phyloP scores from a whole-genome alignment of 2,888 invertebrate genomes.

The Synanthedon andrenaeformis region DNA sequence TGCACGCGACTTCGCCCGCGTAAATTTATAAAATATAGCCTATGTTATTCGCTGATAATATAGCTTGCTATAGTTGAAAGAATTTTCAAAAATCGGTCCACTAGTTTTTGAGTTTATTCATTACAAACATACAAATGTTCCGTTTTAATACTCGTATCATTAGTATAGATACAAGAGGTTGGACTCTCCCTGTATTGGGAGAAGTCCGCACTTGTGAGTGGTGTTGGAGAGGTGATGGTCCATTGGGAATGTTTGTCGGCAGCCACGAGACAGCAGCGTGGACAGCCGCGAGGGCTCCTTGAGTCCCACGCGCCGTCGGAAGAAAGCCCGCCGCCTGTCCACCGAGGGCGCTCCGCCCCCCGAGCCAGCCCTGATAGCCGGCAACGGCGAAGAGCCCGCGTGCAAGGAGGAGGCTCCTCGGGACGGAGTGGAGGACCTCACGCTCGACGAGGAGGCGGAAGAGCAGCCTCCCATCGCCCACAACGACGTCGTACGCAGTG shows the following conservation, averaged over 20 bases:
- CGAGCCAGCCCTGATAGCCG: conserved; percentile 8
- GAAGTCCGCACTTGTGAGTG: too few species aligned
- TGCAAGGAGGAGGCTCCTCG: conserved; percentile 54
- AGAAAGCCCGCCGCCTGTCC: conserved; percentile 26
- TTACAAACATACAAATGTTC: too few species aligned
- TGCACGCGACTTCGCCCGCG: too few species aligned
- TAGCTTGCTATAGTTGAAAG: too few species aligned
- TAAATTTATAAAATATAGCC: too few species aligned
- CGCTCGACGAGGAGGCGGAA: conserved; percentile 83
- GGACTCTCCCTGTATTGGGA: too few species aligned
- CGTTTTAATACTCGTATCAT: too few species aligned
- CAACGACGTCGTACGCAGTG: conserved; percentile 73
- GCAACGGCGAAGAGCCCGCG: conserved; percentile 22
- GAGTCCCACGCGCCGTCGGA: conserved; percentile 53
- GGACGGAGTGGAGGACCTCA: conserved; percentile 86
- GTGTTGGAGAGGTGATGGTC: too few species aligned
- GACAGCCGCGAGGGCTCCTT: conserved; percentile 74
- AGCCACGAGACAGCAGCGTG: conserved; percentile 52
- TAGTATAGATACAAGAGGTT: too few species aligned
- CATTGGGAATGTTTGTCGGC: not conserved
- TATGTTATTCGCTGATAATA: too few species aligned
- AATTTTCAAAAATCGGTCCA: too few species aligned
- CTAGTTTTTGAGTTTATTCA: too few species aligned
- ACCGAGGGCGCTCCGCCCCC: conserved; percentile 19
- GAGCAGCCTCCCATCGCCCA: conserved; percentile 77